Conservation (phyloP, 2,888 invertebrate genomes). For the Geotrupes spiniger region DNA sequence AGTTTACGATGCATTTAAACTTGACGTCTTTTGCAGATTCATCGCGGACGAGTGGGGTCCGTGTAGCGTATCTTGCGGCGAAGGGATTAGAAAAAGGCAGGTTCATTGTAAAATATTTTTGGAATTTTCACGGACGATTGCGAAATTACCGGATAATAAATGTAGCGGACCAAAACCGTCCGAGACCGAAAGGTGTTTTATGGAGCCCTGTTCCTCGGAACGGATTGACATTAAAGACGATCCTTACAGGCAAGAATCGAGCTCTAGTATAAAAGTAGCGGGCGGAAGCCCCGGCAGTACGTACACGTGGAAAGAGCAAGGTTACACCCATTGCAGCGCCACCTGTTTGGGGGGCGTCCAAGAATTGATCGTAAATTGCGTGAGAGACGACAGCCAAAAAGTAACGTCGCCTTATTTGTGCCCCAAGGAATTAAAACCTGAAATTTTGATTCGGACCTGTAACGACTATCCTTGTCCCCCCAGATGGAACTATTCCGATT, state of each 20-base stretch:
- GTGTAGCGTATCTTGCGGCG: slow-evolving; percentile 77
- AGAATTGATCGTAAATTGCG: slow-evolving; percentile 85
- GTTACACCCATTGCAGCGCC: slow-evolving; percentile 91
- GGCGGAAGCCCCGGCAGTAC: slow-evolving; percentile 73
- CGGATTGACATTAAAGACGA: slow-evolving; percentile 55
- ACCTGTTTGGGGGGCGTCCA: slow-evolving; percentile 88
- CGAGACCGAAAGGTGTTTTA: slow-evolving; percentile 76
- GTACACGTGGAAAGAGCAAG: slow-evolving; percentile 86
- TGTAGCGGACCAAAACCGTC: slow-evolving; percentile 83
- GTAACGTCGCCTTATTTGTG: slow-evolving; percentile 87
- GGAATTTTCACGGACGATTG: slow-evolving; percentile 86
- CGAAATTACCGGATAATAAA: slow-evolving; percentile 81
- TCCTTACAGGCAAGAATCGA: slow-evolving; percentile 39
- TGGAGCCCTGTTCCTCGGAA: slow-evolving; percentile 68
- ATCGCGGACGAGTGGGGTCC: slow-evolving; percentile 91
- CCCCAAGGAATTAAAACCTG: slow-evolving; percentile 81
- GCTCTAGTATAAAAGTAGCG: slow-evolving; percentile 27
- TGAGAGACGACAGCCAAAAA: slow-evolving; percentile 81
- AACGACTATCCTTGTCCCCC: slow-evolving; percentile 96
- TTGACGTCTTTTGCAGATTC: slow-evolving; percentile 62
- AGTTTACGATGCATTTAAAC: too few species aligned
- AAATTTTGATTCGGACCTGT: slow-evolving; percentile 83
- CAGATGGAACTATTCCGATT: slow-evolving; percentile 88
- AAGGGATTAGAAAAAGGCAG: slow-evolving; percentile 79
- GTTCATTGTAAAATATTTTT: slow-evolving; percentile 95